Percentiles rank a stretch among this genome's conserved stretches.
phyloP scores from a whole-genome alignment of 2,113 vertebrate species.

The Nipponia nippon region DNA sequence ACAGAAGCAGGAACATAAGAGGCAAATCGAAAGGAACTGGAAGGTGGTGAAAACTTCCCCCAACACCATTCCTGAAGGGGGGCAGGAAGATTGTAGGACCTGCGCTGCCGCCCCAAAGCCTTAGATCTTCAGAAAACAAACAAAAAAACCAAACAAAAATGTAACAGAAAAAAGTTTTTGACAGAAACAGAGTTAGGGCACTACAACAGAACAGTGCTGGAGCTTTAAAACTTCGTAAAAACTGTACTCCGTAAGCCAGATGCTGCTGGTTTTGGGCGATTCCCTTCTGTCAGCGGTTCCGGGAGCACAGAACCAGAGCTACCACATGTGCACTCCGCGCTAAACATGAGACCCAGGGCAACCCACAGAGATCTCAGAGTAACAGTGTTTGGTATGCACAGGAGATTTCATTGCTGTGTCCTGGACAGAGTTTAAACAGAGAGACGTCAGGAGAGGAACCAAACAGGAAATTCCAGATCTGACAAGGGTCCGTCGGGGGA shows the following conservation, averaged over 20 bases:
- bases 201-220: background rate
- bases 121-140: background rate
- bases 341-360: background rate
- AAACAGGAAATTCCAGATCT: slow-evolving; percentile 62
- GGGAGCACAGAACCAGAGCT: background rate
- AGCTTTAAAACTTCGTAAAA: background rate
- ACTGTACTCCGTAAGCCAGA: background rate
- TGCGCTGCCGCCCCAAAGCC: background rate
- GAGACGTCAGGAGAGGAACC: slow-evolving; percentile 13
- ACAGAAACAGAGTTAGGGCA: background rate
- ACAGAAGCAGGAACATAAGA: background rate
- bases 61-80: accelerated
- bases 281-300: background rate
- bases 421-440: slow-evolving; percentile 3
- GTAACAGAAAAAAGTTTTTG: background rate
- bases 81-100: background rate
- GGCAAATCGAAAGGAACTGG: background rate
- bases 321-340: accelerated
- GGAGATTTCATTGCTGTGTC: background rate
- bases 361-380: background rate
- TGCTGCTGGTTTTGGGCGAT: background rate
- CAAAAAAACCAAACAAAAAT: background rate
- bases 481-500: background rate
- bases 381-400: background rate
- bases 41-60: background rate